Evolutionary conservation across 2,797 vertebrate species (phyloP), one percentile per base, ranked within the genome.

Genomic region (Sibirionetta formosa): DNA sequence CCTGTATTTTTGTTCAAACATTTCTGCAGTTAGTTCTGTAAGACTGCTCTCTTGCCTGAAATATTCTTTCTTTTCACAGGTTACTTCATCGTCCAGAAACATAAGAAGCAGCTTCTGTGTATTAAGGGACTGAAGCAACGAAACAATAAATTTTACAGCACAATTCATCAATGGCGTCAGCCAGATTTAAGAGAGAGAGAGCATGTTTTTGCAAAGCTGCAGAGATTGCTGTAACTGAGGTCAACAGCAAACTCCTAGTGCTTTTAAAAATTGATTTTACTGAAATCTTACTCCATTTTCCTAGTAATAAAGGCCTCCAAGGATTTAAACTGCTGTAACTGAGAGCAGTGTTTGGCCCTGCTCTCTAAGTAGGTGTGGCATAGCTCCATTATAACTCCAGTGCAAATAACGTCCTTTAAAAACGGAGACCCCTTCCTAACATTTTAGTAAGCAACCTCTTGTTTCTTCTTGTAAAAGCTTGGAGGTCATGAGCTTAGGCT

Each of bases 221-320:
- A 92, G 92, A 94, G 91, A 96, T 80, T 97, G 93, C 97, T 94
- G 79, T 93, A 90, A 95, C 96, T 96, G 95, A 95, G 97, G 97
- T 97, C 96, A 70, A 97, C 97, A 96, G 77, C 68, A 80, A 95
- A 96, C 96, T 95, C 95, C 91, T 96, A 90, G 95, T 97, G 97
- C 94, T 97, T 97, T 97, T 97, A 97, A 97, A 97, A 97, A 95
- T 97, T 96, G 94, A 98, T 97, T 97, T 98, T 96, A 96, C 97
- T 96, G 96, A 97, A 97, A 97, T 98, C 97, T 97, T 95, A 93
- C 89, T 96, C 94, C 92, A 96, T 97, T 97, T 94, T 89, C 95
- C 89, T 90, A 96, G 94, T 97, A 96, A 97, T 97, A 97, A 97
- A 97, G 84, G 73, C 61, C 92, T 94, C 93, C 18, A 56, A 93